Base-by-base conservation (phyloP, 2,888 invertebrate genomes). In the Synanthedon andrenaeformis region DNA sequence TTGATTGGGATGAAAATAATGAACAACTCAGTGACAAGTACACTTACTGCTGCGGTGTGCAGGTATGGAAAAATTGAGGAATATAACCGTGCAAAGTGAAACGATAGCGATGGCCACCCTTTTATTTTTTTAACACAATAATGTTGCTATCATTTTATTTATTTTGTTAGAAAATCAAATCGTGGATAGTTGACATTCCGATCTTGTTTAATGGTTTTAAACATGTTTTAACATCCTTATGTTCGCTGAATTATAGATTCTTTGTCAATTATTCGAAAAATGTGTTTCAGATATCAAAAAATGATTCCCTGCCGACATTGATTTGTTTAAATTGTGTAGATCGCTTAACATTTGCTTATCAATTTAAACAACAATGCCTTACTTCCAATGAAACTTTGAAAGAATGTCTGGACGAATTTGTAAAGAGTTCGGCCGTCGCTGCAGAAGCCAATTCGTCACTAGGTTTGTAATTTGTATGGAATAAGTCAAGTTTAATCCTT, bases 21-120 rank as follows among this genome's bases (percentile, higher is more conserved):
- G 87, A 88, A 72, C 87, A 88, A 79, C 83, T 88, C 35, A 75
- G 81, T 59, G 86, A 88, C 72, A 88, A 88, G 70, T 88, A 86
- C 67, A 74, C 78, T 14, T 85, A 70, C 67, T 86, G 87, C 65
- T 83, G 85, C 65, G 85, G 87, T 68, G 77, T 87, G 60, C 79
- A 88, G 83, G 88, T 87, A 79, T 62, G 80, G 69, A 81, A 83
- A 81, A 82, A 81, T 77, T 19, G 6, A 14, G 17, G 4, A 3
- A 19, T n/a, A 42, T 42, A 74, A 74, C 77, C 70, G 76, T 70
- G 78, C 72, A 83, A 86, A 87, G 78, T 72, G 83, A 86, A 87
- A 88, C 86, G 85, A 83, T 85, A 83, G 84, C 86, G 80, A 82
- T 88, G 88, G 88, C 88, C 87, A 88, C 88, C 87, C 88, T 76